Evolutionary conservation across 2,113 vertebrate species (phyloP).

Genomic region (Leucosticte australis): DNA sequence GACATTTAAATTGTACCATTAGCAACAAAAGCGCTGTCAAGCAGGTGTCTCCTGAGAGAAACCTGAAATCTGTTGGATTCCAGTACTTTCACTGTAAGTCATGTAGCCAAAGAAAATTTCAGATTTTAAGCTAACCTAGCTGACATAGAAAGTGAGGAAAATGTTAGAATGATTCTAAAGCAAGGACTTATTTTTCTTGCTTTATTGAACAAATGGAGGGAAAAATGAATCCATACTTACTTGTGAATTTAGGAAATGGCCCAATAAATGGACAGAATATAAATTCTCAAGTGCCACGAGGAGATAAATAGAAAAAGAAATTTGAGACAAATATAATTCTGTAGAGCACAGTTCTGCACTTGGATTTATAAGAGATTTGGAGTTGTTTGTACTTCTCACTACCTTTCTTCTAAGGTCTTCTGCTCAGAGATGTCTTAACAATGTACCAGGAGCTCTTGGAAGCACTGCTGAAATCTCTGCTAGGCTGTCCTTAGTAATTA

Average conservation of each 20-base stretch:
- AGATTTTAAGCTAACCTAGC: background rate
- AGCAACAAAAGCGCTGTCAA: background rate
- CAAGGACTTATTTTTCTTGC: background rate
- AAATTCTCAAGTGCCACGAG: background rate
- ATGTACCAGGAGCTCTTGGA: background rate
- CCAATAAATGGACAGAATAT: background rate
- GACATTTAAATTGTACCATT: background rate
- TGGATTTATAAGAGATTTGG: background rate
- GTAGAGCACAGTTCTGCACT: background rate
- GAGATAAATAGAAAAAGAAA: background rate
- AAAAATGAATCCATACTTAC: background rate
- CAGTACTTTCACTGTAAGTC: background rate
- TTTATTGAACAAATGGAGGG: background rate
- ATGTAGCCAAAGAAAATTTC: background rate
- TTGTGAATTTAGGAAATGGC: background rate
- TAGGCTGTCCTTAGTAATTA: background rate
- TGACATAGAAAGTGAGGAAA: background rate
- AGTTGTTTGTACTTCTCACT: background rate
- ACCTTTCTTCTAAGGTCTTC: background rate
- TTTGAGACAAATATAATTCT: background rate
- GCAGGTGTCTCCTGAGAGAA: background rate
- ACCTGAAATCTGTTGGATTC: background rate
- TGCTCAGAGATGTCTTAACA: background rate
- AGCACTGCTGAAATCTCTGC: background rate
- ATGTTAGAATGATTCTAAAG: background rate